Conservation (phyloP, 2,113 vertebrate species). For the Leucosticte australis region DNA sequence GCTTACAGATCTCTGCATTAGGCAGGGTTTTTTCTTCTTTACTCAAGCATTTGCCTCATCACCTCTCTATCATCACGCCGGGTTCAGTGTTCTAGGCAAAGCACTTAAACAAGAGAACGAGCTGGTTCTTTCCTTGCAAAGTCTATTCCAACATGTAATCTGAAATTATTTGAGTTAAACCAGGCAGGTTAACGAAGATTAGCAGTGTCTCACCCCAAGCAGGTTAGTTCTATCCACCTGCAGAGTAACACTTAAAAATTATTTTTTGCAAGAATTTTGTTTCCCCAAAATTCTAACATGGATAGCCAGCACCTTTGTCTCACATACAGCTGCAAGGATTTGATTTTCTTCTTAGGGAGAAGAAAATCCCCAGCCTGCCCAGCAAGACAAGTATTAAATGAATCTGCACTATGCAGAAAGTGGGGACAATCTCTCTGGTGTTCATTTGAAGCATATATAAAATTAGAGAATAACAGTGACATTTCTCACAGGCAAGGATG, state of each 20-base stretch:
- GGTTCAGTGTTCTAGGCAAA: not conserved
- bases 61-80: fast-evolving
- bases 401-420: not conserved
- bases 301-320: not conserved
- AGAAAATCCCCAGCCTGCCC: not conserved
- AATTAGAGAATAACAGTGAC: not conserved
- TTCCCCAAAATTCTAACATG: not conserved
- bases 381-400: not conserved
- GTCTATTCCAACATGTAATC: not conserved
- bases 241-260: not conserved
- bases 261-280: not conserved
- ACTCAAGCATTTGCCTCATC: not conserved
- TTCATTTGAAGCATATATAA: not conserved
- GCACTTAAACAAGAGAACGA: not conserved
- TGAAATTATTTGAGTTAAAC: not conserved
- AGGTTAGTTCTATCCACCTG: not conserved
- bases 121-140: not conserved
- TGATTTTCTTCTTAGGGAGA: not conserved
- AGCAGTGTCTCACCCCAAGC: not conserved
- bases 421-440: not conserved
- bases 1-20: not conserved
- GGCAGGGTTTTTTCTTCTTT: not conserved
- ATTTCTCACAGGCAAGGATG: not conserved
- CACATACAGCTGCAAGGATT: not conserved
- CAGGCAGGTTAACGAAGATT: not conserved